Percentiles rank a stretch among this genome's conserved stretches.
These are phyloP conservation scores for Phrynosoma blainvillii DNA, from an alignment of 2,113 vertebrate genomes.

Conservation along the genomic window DNA sequence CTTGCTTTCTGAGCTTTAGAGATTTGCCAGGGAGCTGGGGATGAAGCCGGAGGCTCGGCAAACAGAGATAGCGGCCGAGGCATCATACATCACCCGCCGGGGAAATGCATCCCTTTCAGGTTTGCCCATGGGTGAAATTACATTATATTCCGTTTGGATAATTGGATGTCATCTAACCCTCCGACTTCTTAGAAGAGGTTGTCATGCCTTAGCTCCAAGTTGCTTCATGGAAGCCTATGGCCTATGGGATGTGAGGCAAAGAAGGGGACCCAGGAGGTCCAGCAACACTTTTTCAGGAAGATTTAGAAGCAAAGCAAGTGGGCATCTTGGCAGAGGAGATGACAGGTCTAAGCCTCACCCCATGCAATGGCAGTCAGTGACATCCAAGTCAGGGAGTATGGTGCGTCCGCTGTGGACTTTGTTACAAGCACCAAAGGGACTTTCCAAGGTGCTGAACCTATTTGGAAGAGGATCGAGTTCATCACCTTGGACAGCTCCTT, in stretches of 20 bases:
- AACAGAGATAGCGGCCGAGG: slow-evolving; percentile 63
- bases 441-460: too few relatives aligned
- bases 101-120: slow-evolving; percentile 71
- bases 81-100: slow-evolving; percentile 67
- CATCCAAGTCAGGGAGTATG: too few relatives aligned
- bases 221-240: neutral
- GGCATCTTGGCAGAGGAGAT: too few relatives aligned
- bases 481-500: too few relatives aligned
- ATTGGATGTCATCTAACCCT: slow-evolving; percentile 69
- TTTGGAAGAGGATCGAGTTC: too few relatives aligned
- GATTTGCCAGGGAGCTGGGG: slow-evolving; percentile 66
- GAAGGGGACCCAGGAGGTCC: neutral
- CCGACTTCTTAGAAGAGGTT: slow-evolving; percentile 42
- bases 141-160: slow-evolving; percentile 72
- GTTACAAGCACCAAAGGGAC: too few relatives aligned
- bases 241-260: neutral
- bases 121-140: slow-evolving; percentile 80
- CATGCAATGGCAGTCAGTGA: too few relatives aligned
- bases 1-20: slow-evolving; percentile 67
- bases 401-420: too few relatives aligned
- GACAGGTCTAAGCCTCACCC: too few relatives aligned
- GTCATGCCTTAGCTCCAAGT: slow-evolving; percentile 31
- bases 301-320: too few relatives aligned
- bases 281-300: too few relatives aligned
- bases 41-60: slow-evolving; percentile 57